Base-by-base conservation (phyloP, 1,140 invertebrate species). In the Temnothorax nylanderi region DNA sequence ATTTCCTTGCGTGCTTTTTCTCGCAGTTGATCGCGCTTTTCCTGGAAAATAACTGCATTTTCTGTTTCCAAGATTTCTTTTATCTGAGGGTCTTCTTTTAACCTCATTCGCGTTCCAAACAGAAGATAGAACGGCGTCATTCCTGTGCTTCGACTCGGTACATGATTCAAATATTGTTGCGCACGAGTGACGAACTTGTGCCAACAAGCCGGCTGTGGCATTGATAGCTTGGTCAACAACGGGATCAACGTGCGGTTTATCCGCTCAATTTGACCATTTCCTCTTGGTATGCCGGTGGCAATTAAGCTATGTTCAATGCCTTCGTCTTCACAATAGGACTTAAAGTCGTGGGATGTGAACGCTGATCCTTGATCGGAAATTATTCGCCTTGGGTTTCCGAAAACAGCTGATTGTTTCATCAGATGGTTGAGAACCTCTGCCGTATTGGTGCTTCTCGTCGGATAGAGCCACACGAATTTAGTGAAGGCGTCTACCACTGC, bases 321-420 rank as follows among this genome's bases (percentile, higher is more conserved):
- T 41, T 81, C 18, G 58, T 69, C 32, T 21, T 18, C 6, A 21
- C 62, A 80, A 16, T 81, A 81, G 0, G 41, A 16, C 16, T 49
- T 56, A 32, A 81, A 81, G 32, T 34, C 18, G 37, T 41, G 1
- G 0, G 47, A 80, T 10, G 62, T 80, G 4, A 80, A 80, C 7
- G 77, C 44, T 32, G 76, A 37, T 2, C 76, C 60, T n/a, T 34
- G 56, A n/a, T 80, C 60, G 1, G 60, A 80, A 2, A 80, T 65
- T 1, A 80, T 65, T 0, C 60, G n/a, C 26, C 58, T 65, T 3
- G 56, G 76, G 6, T 62, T 64, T n/a, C 56, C 60, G 2, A 64
- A 80, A 16, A 62, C 8, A 10, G 47, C 44, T 65, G 58, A 7
- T 18, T 65, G 32, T 2, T 49, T 37, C n/a, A 65, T 81, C 8